Percentiles rank a stretch among this genome's conserved stretches.
Evolutionary conservation across 2,113 vertebrate genomes (phyloP).

Genomic region (Oophaga pumilio): DNA sequence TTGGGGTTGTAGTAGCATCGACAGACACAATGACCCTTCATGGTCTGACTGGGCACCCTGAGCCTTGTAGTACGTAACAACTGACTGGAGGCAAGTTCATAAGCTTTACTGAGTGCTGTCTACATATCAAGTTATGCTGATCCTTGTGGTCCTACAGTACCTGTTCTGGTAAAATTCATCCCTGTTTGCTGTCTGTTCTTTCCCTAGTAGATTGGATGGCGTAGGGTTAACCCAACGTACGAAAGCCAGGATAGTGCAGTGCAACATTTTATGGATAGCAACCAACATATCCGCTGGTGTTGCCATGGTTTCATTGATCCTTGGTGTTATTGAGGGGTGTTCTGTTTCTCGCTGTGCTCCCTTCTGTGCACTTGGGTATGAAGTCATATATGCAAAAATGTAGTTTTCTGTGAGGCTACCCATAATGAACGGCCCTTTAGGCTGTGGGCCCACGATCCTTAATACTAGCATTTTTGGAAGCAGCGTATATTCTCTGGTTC

Average conservation of each 20-base stretch:
- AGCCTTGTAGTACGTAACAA: too few species aligned
- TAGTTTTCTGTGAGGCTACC: too few species aligned
- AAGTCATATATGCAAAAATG: too few species aligned
- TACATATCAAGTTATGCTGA: not conserved
- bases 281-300: not conserved
- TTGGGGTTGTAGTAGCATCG: not conserved
- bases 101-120: too few species aligned
- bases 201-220: not conserved
- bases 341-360: not conserved
- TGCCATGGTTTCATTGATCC: conserved; percentile 24
- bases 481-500: too few species aligned
- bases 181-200: not conserved
- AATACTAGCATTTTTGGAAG: too few species aligned
- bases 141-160: not conserved
- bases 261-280: not conserved
- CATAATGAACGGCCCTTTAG: too few species aligned
- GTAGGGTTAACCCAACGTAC: not conserved
- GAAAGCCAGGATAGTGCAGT: not conserved
- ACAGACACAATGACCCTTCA: not conserved
- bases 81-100: too few species aligned
- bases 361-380: not conserved
- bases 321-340: not conserved
- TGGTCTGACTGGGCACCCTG: too few species aligned
- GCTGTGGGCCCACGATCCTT: too few species aligned
- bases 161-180: not conserved